Evolutionary conservation across 2,797 vertebrate species (phyloP), one percentile per base, ranked within the genome.

Genomic region (Cossypha polioptera): DNA sequence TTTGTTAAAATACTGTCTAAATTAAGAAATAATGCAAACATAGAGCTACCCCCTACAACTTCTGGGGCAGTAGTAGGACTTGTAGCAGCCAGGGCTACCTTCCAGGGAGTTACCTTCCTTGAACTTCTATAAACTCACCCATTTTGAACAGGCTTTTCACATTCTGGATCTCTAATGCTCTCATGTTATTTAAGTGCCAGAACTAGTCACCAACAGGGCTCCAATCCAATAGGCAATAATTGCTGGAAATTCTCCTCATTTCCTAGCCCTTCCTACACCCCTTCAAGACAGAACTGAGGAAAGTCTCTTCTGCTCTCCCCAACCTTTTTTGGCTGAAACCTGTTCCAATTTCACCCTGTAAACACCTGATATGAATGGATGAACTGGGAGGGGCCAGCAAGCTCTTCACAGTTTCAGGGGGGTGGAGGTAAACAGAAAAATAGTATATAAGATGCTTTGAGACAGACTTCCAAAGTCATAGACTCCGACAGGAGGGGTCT

Each of bases 381-480:
- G 97, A 96, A 95, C 79, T 91, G 98, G 98, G 98, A 97, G 98
- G 97, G 96, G 96, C 97, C 96, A 86, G 76, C 96, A 96, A 96
- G 83, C 96, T 91, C 87, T 94, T 96, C 92, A 91, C 58, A 35
- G 96, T 87, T 95, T 84, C 86, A 92, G 98, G 82, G 91, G 98
- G 98, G 98, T 87, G 97, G 98, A 98, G 98, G 98, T 97, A 97
- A 98, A 98, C 65, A 97, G 96, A 93, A 96, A 98, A 97, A 96
- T 66, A 95, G 98, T 99, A 99, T 99, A 99, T 99, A 99, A 99
- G 98, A 98, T 99, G 98, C 98, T 97, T 96, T 66, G 96, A 97
- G 96, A 85, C 58, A 82, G 78, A 91, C 31, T 94, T 90, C 26
- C 22, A 11, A 79, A 77, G 91, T 28, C 67, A 89, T 66, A 96